Evolutionary conservation across 2,888 invertebrate genomes (phyloP).

Genomic region (Sceliomorpha sp.): DNA sequence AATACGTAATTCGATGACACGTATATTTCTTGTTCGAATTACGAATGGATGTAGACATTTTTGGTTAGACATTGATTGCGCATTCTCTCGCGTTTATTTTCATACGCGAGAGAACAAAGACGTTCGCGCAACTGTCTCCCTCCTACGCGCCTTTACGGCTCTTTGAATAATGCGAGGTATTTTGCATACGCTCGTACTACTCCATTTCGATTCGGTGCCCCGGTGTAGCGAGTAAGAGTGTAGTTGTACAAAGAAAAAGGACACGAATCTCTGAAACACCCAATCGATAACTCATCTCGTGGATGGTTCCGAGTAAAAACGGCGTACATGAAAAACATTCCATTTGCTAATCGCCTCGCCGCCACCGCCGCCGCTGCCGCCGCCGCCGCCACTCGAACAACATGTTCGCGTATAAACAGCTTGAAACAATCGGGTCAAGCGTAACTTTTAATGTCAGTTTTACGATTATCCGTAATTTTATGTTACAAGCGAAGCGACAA

Average conservation of each 20-base stretch:
- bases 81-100: too few species aligned
- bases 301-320: conserved; percentile 51
- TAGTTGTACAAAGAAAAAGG: conserved; percentile 40
- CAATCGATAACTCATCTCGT: conserved; percentile 58
- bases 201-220: conserved; percentile 30
- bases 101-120: too few species aligned
- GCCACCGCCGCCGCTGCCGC: too few species aligned
- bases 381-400: conserved; percentile 18
- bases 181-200: conserved; percentile 17
- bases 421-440: conserved; percentile 29
- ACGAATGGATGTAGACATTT: too few species aligned
- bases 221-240: conserved; percentile 7
- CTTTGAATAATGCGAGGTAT: conserved; percentile 16
- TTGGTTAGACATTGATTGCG: too few species aligned
- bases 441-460: conserved; percentile 9
- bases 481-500: too few species aligned
- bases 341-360: conserved; percentile 60
- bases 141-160: too few species aligned
- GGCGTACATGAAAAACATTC: conserved; percentile 51
- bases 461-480: conserved; percentile 17
- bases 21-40: too few species aligned
- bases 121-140: too few species aligned
- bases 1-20: too few species aligned
- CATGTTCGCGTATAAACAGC: conserved; percentile 29
- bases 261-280: conserved; percentile 41